phyloP scores from a whole-genome alignment of 2,797 vertebrate species.

The Leptoclinus maculatus region DNA sequence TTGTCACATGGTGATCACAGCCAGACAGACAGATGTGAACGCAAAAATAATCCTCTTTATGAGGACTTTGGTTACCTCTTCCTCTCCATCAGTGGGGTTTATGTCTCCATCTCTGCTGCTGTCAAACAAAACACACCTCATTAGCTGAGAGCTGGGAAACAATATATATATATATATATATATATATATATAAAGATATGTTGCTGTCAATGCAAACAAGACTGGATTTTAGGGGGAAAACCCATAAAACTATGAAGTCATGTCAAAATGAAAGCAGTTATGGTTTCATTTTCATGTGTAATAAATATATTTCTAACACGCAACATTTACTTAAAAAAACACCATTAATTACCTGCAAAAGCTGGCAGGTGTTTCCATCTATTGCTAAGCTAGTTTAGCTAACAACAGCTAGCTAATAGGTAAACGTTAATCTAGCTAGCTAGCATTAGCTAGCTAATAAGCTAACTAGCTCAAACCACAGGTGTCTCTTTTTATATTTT shows the following conservation, averaged over 20 bases:
- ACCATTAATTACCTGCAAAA: too few species aligned
- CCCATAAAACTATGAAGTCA: background rate
- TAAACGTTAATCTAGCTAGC: constrained; percentile 28
- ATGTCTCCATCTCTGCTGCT: constrained; percentile 45
- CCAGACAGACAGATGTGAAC: background rate
- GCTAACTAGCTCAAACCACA: constrained; percentile 14
- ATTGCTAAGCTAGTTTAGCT: background rate
- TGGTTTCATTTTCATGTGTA: background rate
- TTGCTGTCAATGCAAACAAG: background rate
- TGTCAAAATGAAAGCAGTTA: background rate
- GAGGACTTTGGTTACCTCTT: constrained; percentile 59
- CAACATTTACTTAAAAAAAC: rapidly evolving
- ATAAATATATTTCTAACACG: background rate
- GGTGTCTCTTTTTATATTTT: background rate
- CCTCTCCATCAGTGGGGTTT: constrained; percentile 66
- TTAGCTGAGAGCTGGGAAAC: background rate
- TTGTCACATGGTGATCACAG: constrained; percentile 66
- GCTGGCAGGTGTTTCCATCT: constrained; percentile 11
- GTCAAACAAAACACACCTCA: background rate
- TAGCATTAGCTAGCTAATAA: constrained; percentile 18
- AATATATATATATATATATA: background rate
- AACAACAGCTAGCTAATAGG: background rate
- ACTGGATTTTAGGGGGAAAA: background rate
- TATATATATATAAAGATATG: too few species aligned
- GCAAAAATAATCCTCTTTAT: constrained; percentile 17